These are phyloP conservation scores for Arenaria interpres DNA, from an alignment of 2,113 vertebrate species.

Conservation along the genomic window DNA sequence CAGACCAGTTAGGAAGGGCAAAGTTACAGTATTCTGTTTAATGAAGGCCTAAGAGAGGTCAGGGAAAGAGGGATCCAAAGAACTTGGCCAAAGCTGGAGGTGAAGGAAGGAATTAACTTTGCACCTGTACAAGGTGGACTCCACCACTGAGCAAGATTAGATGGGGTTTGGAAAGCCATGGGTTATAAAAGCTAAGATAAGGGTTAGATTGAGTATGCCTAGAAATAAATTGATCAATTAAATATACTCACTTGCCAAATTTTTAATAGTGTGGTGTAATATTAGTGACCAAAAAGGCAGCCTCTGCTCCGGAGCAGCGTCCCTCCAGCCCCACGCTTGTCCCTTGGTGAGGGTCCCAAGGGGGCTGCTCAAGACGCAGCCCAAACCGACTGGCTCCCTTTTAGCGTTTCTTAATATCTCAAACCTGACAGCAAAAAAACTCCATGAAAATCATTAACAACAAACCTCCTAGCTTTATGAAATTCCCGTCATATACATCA, in stretches of 20 bases:
- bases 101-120: constrained; percentile 9
- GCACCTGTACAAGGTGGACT: not conserved
- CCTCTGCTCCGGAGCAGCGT: not conserved
- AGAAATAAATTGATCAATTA: not conserved
- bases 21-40: not conserved
- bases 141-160: not conserved
- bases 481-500: not conserved
- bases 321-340: not conserved
- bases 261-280: not conserved
- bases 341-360: not conserved
- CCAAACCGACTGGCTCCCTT: not conserved
- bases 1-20: not conserved
- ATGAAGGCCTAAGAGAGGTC: not conserved
- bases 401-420: not conserved
- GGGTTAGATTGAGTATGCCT: not conserved
- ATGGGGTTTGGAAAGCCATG: not conserved
- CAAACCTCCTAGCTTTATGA: not conserved
- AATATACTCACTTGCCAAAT: not conserved
- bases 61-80: not conserved
- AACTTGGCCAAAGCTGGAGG: not conserved
- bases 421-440: not conserved
- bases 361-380: not conserved
- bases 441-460: not conserved
- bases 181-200: not conserved
- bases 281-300: not conserved